Conservation (phyloP, 64 coral and sea anemone genomes). For the Astreopora myriophthalma region DNA sequence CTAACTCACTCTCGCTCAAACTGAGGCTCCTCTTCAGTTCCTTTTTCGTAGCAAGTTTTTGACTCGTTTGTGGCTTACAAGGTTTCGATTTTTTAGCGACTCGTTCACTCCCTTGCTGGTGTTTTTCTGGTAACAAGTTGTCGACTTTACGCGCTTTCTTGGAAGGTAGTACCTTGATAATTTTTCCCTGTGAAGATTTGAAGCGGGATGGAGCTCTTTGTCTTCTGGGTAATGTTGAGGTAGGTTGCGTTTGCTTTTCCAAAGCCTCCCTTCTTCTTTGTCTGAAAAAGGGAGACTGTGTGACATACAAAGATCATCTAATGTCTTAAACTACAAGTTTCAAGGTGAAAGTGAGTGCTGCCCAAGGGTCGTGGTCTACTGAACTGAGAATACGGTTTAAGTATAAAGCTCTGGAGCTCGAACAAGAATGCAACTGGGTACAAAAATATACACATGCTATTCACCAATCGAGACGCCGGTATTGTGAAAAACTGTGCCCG, state of each 20-base stretch:
- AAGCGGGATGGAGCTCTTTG: background rate
- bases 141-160: constrained; percentile 17
- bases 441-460: too few species aligned
- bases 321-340: too few species aligned
- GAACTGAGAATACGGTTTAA: too few species aligned
- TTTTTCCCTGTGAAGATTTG: background rate
- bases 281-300: background rate
- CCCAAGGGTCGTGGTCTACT: too few species aligned
- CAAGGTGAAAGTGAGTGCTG: too few species aligned
- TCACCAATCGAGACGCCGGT: too few species aligned
- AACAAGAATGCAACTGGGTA: too few species aligned
- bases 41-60: background rate
- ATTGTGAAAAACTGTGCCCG: too few species aligned
- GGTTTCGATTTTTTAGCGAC: background rate
- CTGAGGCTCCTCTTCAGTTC: background rate
- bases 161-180: background rate
- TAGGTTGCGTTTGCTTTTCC: constrained; percentile 1
- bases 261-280: constrained; percentile 52
- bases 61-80: background rate
- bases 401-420: too few species aligned
- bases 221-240: background rate
- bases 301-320: too few species aligned
- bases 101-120: background rate
- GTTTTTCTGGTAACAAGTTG: background rate
- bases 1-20: constrained; percentile 66